Evolutionary conservation across 1,140 invertebrate species (phyloP), one percentile per base, ranked within the genome.

Genomic region (Acromyrmex heyeri): DNA sequence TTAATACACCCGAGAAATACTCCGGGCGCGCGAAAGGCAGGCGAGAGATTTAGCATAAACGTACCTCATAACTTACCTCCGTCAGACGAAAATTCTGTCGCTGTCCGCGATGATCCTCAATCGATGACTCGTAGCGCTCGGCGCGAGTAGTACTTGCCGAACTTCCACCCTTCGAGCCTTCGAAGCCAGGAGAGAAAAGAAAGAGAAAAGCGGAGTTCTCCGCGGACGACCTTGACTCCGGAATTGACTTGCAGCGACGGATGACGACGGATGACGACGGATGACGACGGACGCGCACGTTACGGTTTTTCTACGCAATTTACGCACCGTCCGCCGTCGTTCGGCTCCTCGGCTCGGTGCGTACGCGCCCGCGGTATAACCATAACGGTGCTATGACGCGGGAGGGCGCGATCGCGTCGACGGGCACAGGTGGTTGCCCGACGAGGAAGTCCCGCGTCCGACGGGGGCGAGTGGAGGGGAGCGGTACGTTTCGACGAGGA

Each of bases 341-440:
- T 24, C 48, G 8, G 34, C 48, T 55, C 24, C 14, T 38, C 53
- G 53, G 50, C 67, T 24, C 24, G 24, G 24, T 24, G 24, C 27
- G 27, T 30, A 30, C 27, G 27, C 27, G 27, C 27, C 27, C 27
- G 27, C 27, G 27, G 27, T 3, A 30, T 3, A 3, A 30, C 27
- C 27, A 30, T 30, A 30, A 30, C 27, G 27, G 2, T 30, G 27
- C 27, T 30, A 3, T 30, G 27, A 30, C 27, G 27, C 3, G 27
- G 24, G 14, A 64, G 75, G 61, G 30, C 50, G 44, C 61, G 61
- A 53, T 50, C 38, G 38, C 38, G 7, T 50, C 24, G 48, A 48
- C 44, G 76, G 55, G 24, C 34, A 82, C 79, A 82, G 79, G 79
- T 82, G 79, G 79, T 82, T 82, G 67, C n/a, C 57, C n/a, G 18